These are phyloP conservation scores for Bellardia pandia DNA, from an alignment of 2,888 invertebrate genomes.

Conservation along the genomic window DNA sequence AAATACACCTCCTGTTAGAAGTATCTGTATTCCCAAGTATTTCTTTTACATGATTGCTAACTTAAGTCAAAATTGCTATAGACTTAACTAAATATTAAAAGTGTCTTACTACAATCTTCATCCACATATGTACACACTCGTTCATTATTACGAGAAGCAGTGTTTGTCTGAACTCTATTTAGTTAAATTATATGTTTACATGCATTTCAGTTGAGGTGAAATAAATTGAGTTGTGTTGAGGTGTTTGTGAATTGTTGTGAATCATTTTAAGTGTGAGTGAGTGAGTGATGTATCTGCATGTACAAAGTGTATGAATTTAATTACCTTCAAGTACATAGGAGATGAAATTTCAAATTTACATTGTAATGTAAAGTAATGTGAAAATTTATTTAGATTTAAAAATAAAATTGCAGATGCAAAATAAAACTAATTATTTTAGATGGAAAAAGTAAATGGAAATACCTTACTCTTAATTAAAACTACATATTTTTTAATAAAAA, in stretches of 20 bases:
- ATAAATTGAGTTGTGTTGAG: slow-evolving; percentile 43
- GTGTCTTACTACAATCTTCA: slow-evolving; percentile 19
- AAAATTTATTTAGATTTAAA: slow-evolving; percentile 55
- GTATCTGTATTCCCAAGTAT: background rate
- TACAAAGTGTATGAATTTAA: slow-evolving; percentile 44
- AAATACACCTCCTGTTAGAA: background rate
- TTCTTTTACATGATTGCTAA: slow-evolving; percentile 24
- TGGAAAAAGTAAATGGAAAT: slow-evolving; percentile 7
- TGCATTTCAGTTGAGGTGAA: slow-evolving; percentile 53
- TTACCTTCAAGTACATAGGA: slow-evolving; percentile 43
- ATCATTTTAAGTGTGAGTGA: slow-evolving; percentile 1
- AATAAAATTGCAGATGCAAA: slow-evolving; percentile 41
- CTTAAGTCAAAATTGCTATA: slow-evolving; percentile 43
- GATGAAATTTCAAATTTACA: slow-evolving; percentile 44
- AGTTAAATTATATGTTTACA: slow-evolving; percentile 65
- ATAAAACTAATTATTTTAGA: slow-evolving; percentile 39
- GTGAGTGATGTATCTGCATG: slow-evolving; percentile 17
- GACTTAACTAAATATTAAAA: slow-evolving; percentile 44
- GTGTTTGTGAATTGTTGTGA: slow-evolving; percentile 48
- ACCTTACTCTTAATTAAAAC: slow-evolving; percentile 54
- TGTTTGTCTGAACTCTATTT: slow-evolving; percentile 54
- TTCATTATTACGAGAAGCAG: too few species aligned
- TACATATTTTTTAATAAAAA: slow-evolving; percentile 35
- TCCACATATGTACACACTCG: background rate
- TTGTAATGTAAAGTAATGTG: slow-evolving; percentile 68